Conservation (phyloP, 1,140 invertebrate species). For the Zaprionus lachaisei region DNA sequence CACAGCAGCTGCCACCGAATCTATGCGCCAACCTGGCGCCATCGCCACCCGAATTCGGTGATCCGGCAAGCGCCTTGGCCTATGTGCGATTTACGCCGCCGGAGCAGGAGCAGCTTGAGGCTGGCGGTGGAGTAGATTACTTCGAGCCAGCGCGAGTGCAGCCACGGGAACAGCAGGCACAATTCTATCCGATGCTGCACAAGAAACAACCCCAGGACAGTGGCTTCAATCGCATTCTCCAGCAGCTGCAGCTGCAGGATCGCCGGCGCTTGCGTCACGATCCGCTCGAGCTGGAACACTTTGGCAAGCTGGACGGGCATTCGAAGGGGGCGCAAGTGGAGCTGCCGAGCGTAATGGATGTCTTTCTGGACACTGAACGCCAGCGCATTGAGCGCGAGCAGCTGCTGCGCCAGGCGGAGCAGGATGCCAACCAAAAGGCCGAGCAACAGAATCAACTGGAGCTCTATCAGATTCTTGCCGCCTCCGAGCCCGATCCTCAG, state of each 20-base stretch:
- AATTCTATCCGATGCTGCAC: constrained; percentile 85
- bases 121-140: constrained; percentile 87
- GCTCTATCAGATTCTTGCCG: constrained; percentile 77
- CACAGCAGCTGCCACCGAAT: constrained; percentile 79
- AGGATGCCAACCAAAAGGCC: constrained; percentile 52
- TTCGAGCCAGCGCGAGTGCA: constrained; percentile 77
- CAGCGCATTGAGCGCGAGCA: constrained; percentile 72
- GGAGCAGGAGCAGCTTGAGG: constrained; percentile 85
- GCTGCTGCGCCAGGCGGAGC: constrained; percentile 47
- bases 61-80: constrained; percentile 88
- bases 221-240: constrained; percentile 60
- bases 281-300: constrained; percentile 71
- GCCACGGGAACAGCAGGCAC: not conserved
- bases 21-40: constrained; percentile 78
- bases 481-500: constrained; percentile 78
- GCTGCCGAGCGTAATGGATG: constrained; percentile 71
- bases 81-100: constrained; percentile 92
- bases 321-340: constrained; percentile 62
- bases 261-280: constrained; percentile 69
- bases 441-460: constrained; percentile 67
- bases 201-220: constrained; percentile 59
- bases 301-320: constrained; percentile 67
- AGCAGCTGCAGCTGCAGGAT: constrained; percentile 67
- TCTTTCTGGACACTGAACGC: constrained; percentile 74
- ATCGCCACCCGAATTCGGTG: constrained; percentile 85